phyloP scores from a whole-genome alignment of 2,113 vertebrate species.

The Leptobrachium leishanense region DNA sequence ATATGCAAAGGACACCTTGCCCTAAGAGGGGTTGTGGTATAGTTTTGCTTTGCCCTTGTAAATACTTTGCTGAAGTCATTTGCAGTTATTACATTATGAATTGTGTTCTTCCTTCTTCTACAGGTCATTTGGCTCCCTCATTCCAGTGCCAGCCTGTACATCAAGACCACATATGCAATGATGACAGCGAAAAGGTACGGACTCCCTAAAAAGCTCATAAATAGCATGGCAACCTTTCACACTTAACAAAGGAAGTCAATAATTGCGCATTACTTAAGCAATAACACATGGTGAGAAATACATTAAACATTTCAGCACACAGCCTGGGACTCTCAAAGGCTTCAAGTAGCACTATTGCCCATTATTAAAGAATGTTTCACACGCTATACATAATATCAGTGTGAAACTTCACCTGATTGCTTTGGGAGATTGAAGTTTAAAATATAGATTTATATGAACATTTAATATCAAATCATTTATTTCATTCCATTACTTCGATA shows the following conservation, averaged over 20 bases:
- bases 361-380: constrained; percentile 39
- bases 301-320: constrained; percentile 44
- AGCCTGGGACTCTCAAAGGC: constrained; percentile 26
- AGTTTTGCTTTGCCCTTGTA: too few species aligned
- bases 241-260: constrained; percentile 36
- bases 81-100: too few species aligned
- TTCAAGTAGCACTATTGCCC: constrained; percentile 32
- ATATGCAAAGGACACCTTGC: too few species aligned
- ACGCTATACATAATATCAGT: neutral
- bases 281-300: constrained; percentile 42
- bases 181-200: constrained; percentile 78
- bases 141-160: constrained; percentile 76
- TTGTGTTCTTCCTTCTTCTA: constrained; percentile 49
- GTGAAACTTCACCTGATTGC: too few species aligned
- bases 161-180: constrained; percentile 77
- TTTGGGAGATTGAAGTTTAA: too few species aligned
- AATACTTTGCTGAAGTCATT: too few species aligned
- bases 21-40: too few species aligned
- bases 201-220: constrained; percentile 41
- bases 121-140: constrained; percentile 72
- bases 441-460: too few species aligned
- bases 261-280: constrained; percentile 48
- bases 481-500: too few species aligned
- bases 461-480: too few species aligned
- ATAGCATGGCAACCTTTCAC: constrained; percentile 44